These are phyloP conservation scores for Sebastes ruberrimus DNA, from an alignment of 2,797 vertebrate species.

Conservation along the genomic window DNA sequence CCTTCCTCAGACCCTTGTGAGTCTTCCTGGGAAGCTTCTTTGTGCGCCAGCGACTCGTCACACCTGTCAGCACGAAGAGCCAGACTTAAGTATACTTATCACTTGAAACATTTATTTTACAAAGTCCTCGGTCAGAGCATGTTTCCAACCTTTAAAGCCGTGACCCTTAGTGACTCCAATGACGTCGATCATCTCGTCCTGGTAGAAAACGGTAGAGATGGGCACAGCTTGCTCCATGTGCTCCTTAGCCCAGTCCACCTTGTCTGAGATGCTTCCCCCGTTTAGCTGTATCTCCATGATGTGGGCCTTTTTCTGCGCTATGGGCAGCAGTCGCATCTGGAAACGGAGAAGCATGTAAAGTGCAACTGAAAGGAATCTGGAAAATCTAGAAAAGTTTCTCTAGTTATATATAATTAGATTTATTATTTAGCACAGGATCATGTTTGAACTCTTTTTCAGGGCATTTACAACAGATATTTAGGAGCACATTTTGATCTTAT, in stretches of 20 bases:
- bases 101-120: not conserved
- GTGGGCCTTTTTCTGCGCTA: conserved; percentile 94
- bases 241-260: conserved; percentile 93
- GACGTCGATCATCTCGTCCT: conserved; percentile 93
- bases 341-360: not conserved
- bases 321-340: conserved; percentile 90
- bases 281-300: conserved; percentile 96
- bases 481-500: not conserved
- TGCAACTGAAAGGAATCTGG: not conserved
- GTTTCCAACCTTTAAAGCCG: conserved; percentile 90
- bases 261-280: conserved; percentile 88
- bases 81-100: not conserved
- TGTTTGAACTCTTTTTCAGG: not conserved
- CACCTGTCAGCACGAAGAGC: conserved; percentile 77
- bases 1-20: conserved; percentile 94
- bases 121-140: not conserved
- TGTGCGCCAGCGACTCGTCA: conserved; percentile 91
- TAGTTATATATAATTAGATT: not conserved
- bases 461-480: not conserved
- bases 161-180: conserved; percentile 92
- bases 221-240: conserved; percentile 90
- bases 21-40: conserved; percentile 98
- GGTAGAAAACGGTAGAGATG: conserved; percentile 86
- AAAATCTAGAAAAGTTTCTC: not conserved
- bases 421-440: not conserved